Base-by-base conservation (phyloP, 2,888 invertebrate genomes). In the Mythimna impura region DNA sequence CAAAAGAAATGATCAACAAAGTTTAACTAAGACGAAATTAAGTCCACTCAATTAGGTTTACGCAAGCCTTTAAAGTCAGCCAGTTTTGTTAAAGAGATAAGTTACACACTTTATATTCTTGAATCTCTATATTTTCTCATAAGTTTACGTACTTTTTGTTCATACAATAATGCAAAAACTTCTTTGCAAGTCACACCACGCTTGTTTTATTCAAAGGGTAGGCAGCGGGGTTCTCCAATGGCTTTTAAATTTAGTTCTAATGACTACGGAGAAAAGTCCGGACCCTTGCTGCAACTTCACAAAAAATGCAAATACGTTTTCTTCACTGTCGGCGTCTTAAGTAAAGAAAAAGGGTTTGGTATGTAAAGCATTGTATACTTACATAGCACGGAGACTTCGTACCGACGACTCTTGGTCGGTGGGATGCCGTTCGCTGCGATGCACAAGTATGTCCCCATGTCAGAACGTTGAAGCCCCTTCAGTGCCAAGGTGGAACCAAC, bases 401-500 rank as follows among this genome's bases (percentile, higher is more conserved):
- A 98, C 80, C 98, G 97, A 87, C 98, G 98, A 96, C 98, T 98
- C 91, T 98, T 97, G 61, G 97, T 97, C 8, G 98, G 98, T 30
- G 98, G 98, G 47, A 98, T 96, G 34, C 98, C 97, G 92, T 98
- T 98, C 78, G 97, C 97, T 50, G 98, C 98, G 86, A 98, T 98
- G 94, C 98, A 98, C 75, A 98, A 96, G 91, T 98, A 98, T 54
- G 97, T 97, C 36, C 98, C 99, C 98, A 99, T 99, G 92, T 98
- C 98, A 12, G 97, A 96, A 57, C 98, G 96, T 87, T 97, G 97
- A 30, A 98, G 97, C 85, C 97, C 97, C 86, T 96, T 97, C 87
- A 98, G 94, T 54, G 97, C 93, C 84, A 98, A 95, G 43, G 97
- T 97, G 82, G 98, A 97, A 0, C 98, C 98, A 83, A 97, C 97